Evolutionary conservation across 2,888 invertebrate genomes (phyloP), one percentile per base, ranked within the genome.

Genomic region (Aspidiotus destructor): DNA sequence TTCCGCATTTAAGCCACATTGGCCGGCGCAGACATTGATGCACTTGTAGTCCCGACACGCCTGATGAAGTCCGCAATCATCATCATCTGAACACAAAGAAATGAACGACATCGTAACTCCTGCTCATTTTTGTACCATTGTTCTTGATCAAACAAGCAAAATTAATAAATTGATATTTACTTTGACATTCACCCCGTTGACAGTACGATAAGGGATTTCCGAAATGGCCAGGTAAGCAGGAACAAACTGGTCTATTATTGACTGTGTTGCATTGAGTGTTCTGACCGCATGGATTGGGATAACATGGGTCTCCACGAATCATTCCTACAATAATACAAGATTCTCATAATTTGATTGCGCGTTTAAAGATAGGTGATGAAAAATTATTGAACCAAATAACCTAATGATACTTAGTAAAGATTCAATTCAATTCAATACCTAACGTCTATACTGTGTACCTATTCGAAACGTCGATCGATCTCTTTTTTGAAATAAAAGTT

Each of bases 211-310:
- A 78, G 0, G 92, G 89, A 77, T 91, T 89, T 42, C 91, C 92
- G 72, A 86, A 86, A 77, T 89, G 84, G 0, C 89, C 86, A 10
- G 88, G 84, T 72, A 88, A 80, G 74, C 92, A 92, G 11, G 88
- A 89, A 76, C 92, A 92, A 55, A 92, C 92, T 3, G 92, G 90
- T 9, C 92, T 82, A 74, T 90, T 89, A 75, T 87, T 86, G 8
- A 91, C 91, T 0, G 90, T 89, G 15, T 86, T 84, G 75, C 92
- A 92, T 71, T 85, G 82, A 2, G 89, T 87, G 75, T 87, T 86
- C n/a, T 79, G 78, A 52, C 92, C 92, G 73, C 92, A 92, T 13
- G 91, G 92, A 78, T 90, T 92, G 0, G 91, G 91, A 72, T 84
- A 83, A 76, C 92, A 92, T 5, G 91, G 82, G 75, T 92, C 91